Evolutionary conservation across 2,797 vertebrate genomes (phyloP).

Genomic region (Neomorphus geoffroyi): DNA sequence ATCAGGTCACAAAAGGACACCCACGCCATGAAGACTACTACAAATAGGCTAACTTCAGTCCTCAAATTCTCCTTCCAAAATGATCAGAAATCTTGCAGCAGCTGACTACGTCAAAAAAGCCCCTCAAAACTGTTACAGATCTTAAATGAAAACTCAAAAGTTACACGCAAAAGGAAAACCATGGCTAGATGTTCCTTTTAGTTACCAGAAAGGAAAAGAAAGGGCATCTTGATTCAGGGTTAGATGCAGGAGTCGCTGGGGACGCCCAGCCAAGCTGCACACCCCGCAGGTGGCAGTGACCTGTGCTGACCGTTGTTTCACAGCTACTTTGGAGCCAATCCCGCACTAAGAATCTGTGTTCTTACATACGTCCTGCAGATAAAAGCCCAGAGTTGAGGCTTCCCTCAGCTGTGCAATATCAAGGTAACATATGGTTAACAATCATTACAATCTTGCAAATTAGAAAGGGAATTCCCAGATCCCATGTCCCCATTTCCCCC

Average conservation of each 20-base stretch:
- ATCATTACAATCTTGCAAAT: neutral
- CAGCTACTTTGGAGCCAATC: neutral
- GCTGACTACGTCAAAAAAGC: neutral
- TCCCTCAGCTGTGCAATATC: neutral
- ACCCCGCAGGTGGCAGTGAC: neutral
- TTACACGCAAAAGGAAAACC: neutral
- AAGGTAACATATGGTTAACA: neutral
- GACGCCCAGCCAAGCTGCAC: neutral
- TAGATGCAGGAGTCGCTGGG: rapidly evolving
- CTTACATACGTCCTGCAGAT: neutral
- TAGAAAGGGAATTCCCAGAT: neutral
- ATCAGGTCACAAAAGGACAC: neutral
- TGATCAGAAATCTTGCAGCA: neutral
- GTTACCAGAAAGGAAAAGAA: neutral
- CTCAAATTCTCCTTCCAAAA: neutral
- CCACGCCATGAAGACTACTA: neutral
- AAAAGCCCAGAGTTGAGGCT: neutral
- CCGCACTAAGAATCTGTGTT: neutral
- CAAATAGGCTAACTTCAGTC: rapidly evolving
- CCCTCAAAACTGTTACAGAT: neutral
- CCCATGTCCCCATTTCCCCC: neutral
- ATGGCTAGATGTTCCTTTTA: neutral
- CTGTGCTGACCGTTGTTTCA: neutral
- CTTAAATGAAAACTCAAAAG: neutral
- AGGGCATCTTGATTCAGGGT: neutral